Base-by-base conservation (phyloP, 2,113 vertebrate genomes). In the Ciconia stormi region DNA sequence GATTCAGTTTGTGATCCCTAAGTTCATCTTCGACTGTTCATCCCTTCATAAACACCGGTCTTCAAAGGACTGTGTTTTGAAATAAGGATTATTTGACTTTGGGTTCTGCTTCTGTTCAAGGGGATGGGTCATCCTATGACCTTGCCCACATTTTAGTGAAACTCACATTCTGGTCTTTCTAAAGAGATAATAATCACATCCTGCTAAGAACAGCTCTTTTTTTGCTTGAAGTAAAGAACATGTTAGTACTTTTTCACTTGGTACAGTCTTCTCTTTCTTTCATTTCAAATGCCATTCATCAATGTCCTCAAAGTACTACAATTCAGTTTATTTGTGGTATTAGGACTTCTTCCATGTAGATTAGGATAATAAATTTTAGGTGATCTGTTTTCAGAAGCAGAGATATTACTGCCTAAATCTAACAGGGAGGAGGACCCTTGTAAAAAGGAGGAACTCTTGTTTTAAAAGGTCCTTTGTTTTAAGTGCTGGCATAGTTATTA, bases 331-430 rank as follows among this genome's bases (percentile, higher is more conserved):
- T 84, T 94, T 96, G 71, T 87, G 56, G 77, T 82, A 83, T 87
- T 83, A 73, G 72, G 76, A 78, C 70, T 92, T 85, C 67, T 82
- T 93, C 82, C 87, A 84, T 15, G 18, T 44, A 95, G 88, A 95
- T 81, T 63, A 83, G 10, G 58, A 58, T 69, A 95, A 97, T 97
- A 97, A 97, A 95, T 96, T 98, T 96, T 91, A 90, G 79, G 96
- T 70, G 9, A 85, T 95, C 79, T 95, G 58, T 87, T 95, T 96
- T 93, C 90, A 94, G 59, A 97, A 96, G 86, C 81, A 95, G 81
- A 97, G 92, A 66, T 92, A 82, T 87, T 97, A 70, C 63, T 95
- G 89, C 66, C 89, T 94, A 94, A 79, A 96, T 93, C 53, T 78
- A 91, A 93, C 73, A 89, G 62, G 50, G 85, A 97, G 77, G 83